A percentile compares a stretch with the other conserved stretches of the same genome.
phyloP scores from a whole-genome alignment of 2,888 invertebrate genomes.

The Trachelus tabidus region DNA sequence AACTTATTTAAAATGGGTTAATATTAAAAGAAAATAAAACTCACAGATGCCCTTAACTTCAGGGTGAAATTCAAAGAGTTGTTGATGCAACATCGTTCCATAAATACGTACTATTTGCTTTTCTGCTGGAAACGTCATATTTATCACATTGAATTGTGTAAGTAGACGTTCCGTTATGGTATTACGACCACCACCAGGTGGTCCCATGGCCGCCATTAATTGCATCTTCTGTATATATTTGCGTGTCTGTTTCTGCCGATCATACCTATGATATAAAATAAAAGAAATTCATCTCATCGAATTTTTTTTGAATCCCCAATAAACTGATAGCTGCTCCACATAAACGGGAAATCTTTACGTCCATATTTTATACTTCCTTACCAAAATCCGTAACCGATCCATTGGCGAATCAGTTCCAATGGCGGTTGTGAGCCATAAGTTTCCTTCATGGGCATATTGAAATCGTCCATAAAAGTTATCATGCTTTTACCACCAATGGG shows the following conservation, averaged over 20 bases:
- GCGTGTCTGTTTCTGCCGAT: conserved; percentile 80
- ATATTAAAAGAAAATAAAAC: conserved; percentile 20
- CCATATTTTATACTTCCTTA: conserved; percentile 25
- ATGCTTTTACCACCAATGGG: conserved; percentile 86
- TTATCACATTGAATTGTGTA: conserved; percentile 80
- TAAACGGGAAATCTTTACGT: background rate
- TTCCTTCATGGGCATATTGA: conserved; percentile 93
- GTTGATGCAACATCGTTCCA: conserved; percentile 85
- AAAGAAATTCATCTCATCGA: background rate
- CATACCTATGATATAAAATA: conserved; percentile 68
- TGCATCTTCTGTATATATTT: conserved; percentile 84
- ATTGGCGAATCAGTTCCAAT: conserved; percentile 83
- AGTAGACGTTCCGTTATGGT: conserved; percentile 81
- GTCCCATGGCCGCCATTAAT: conserved; percentile 85
- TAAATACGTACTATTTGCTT: conserved; percentile 83
- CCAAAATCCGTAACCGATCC: conserved; percentile 93
- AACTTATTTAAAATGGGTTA: conserved; percentile 12
- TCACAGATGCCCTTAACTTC: conserved; percentile 80
- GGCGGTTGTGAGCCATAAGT: conserved; percentile 91
- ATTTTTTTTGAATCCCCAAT: background rate
- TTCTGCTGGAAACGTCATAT: conserved; percentile 86
- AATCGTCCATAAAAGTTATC: conserved; percentile 90
- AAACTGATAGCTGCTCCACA: background rate
- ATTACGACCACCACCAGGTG: conserved; percentile 88
- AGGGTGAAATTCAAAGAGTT: conserved; percentile 80